Evolutionary conservation across 2,113 vertebrate species (phyloP), one percentile per base, ranked within the genome.

Genomic region (Petaurus breviceps): DNA sequence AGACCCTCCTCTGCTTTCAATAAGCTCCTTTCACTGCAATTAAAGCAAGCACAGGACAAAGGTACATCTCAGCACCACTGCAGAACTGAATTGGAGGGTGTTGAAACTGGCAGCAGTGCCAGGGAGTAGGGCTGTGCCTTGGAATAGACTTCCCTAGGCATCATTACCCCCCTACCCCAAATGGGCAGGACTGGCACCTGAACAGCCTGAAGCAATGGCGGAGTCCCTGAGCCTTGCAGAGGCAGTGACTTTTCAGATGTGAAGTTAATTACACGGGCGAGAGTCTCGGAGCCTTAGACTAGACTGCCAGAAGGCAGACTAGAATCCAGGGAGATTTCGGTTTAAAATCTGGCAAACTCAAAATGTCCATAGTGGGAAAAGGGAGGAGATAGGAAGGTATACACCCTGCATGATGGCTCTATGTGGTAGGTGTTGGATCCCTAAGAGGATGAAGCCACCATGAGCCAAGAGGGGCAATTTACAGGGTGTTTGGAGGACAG

Each of bases 251-350:
- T 97, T 94, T 90, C 97, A 98, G 94, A 97, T 93, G 95, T 94
- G 97, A 96, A 97, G 96, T 98, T 97, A 97, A 98, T 98, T 97
- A 98, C 93, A 96, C 1, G 2, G 96, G 93, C 1, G 0, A 97
- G 53, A 47, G 1, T 95, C 97, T 97, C 2, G 0, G 94, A 96
- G 96, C 3, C 91, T 92, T 47, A 90, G 4, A 77, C 3, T 47
- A 91, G 4, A 77, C 6, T 11, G 97, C 97, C 77, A 3, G 90
- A 52, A 97, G 95, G 96, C 96, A 93, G 26, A 97, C 54, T 3
- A 0, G 90, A 91, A 93, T 91, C 95, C 3, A n/a, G 95, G 94
- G 93, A 96, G 57, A 54, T 52, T 2, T 1, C 77, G 90, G 93
- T 94, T 94, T 43, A 96, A 95, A 96, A 93, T 94, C 57, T 2